A percentile compares a stretch with the other conserved stretches of the same genome.
phyloP scores from a whole-genome alignment of 2,797 vertebrate genomes.

The Florisuga fusca region DNA sequence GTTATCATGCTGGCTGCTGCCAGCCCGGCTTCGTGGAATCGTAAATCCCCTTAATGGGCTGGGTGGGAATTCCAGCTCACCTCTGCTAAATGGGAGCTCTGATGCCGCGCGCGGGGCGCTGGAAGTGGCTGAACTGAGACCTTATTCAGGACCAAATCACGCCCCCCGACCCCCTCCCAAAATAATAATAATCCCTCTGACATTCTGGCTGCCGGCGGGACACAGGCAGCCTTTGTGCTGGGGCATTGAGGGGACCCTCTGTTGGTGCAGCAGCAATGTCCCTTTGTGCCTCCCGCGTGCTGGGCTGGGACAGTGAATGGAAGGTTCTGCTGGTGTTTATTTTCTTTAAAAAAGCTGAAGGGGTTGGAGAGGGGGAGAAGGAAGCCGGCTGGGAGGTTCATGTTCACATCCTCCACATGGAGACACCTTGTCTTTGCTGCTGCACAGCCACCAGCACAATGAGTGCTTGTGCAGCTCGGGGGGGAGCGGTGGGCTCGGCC shows the following conservation, averaged over 20 bases:
- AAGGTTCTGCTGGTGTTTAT: slow-evolving; percentile 38
- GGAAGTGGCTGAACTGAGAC: slow-evolving; percentile 54
- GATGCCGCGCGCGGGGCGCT: not conserved
- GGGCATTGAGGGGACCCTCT: slow-evolving; percentile 22
- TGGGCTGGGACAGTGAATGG: slow-evolving; percentile 2
- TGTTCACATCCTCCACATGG: slow-evolving; percentile 53
- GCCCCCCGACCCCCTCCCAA: slow-evolving; percentile 58
- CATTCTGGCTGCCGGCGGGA: slow-evolving; percentile 48
- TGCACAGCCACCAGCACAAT: slow-evolving; percentile 22
- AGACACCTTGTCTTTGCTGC: slow-evolving; percentile 63
- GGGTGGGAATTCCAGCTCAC: slow-evolving; percentile 49
- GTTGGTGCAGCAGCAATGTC: slow-evolving; percentile 56
- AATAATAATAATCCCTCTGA: slow-evolving; percentile 63
- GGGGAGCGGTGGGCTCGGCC: not conserved
- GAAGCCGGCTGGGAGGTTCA: slow-evolving; percentile 59
- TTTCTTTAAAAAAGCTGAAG: slow-evolving; percentile 63
- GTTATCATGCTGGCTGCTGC: not conserved
- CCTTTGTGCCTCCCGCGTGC: slow-evolving; percentile 58
- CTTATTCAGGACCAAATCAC: slow-evolving; percentile 62
- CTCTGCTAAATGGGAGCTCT: slow-evolving; percentile 13
- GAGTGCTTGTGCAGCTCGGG: slow-evolving; percentile 36
- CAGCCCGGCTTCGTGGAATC: not conserved
- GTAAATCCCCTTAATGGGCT: slow-evolving; percentile 50
- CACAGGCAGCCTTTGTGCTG: slow-evolving; percentile 65
- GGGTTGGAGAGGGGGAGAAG: slow-evolving; percentile 45